A percentile compares a stretch with the other conserved stretches of the same genome.
These are phyloP conservation scores for Patella caerulea DNA, from an alignment of 2,888 invertebrate species.

Conservation along the genomic window DNA sequence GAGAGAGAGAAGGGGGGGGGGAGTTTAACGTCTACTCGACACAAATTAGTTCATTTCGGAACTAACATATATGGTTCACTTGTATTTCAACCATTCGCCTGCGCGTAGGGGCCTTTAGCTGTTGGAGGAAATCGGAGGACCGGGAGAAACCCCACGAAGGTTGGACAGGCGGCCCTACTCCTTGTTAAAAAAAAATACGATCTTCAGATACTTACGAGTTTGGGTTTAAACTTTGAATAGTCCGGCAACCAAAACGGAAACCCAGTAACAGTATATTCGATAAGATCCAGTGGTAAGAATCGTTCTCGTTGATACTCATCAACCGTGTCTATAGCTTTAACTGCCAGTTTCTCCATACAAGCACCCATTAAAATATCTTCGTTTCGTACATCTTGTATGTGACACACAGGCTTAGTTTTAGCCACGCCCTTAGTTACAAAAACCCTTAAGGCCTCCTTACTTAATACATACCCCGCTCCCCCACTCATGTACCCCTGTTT, in stretches of 20 bases:
- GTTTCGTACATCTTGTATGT: not conserved
- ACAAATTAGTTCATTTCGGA: no score
- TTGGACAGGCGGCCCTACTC: no score
- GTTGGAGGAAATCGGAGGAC: no score
- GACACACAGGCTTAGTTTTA: not conserved
- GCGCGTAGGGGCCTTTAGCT: no score
- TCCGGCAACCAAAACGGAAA: not conserved
- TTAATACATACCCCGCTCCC: not conserved
- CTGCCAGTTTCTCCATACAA: not conserved
- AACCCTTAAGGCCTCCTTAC: not conserved
- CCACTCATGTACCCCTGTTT: constrained; percentile 3
- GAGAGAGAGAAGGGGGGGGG: no score
- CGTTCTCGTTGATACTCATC: not conserved
- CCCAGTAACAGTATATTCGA: not conserved
- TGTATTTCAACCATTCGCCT: no score
- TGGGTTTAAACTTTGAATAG: not conserved
- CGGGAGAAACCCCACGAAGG: no score
- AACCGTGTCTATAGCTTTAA: not conserved
- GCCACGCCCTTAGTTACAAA: not conserved
- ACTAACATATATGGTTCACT: no score
- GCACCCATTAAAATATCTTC: not conserved
- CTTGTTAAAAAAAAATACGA: no score
- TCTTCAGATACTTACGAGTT: not conserved
- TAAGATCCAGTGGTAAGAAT: not conserved
- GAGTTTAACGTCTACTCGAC: no score